Percentiles rank a stretch among this genome's conserved stretches.
phyloP scores from a whole-genome alignment of 2,113 vertebrate genomes.

The Erinaceus europaeus region DNA sequence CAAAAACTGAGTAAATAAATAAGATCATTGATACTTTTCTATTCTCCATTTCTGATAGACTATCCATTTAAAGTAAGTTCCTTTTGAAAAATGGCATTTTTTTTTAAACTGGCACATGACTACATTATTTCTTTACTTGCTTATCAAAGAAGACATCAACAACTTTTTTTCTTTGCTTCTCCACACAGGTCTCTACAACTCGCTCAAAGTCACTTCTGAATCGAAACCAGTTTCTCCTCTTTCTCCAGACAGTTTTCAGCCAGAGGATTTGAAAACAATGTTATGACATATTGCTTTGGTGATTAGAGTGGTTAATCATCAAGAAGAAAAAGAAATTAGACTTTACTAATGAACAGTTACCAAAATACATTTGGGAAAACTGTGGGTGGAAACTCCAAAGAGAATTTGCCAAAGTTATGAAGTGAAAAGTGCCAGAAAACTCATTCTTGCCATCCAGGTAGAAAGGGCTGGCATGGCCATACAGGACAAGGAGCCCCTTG shows the following conservation, averaged over 20 bases:
- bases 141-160: background rate
- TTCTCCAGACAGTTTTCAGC: rapidly evolving
- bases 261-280: background rate
- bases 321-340: background rate
- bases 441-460: background rate
- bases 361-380: background rate
- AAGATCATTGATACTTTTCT: background rate
- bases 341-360: background rate
- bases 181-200: background rate
- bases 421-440: background rate
- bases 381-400: background rate
- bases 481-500: background rate
- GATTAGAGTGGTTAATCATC: background rate
- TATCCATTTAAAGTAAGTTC: constrained; percentile 5
- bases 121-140: rapidly evolving
- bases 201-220: background rate
- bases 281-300: background rate
- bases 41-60: background rate
- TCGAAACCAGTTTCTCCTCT: background rate
- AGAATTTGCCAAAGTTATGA: background rate
- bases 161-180: background rate
- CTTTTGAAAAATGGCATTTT: background rate
- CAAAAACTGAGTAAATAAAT: background rate
- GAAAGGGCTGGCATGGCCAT: background rate
- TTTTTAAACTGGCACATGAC: background rate